Evolutionary conservation across 2,888 invertebrate species (phyloP).

Genomic region (Nebria salina): DNA sequence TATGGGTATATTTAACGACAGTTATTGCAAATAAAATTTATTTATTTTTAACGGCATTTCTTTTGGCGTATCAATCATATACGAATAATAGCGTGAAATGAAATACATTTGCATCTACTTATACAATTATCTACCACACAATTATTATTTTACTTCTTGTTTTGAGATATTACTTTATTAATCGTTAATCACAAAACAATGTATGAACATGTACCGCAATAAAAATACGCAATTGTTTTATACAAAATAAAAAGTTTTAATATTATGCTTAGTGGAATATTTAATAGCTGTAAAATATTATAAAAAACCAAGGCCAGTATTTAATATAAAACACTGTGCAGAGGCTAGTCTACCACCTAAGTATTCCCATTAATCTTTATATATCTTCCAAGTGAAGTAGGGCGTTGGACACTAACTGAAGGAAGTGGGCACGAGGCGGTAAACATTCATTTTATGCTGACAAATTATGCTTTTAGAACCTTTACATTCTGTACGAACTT

Average conservation of each 20-base stretch:
- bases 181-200: too few species aligned
- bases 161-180: too few species aligned
- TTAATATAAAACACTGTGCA: constrained; percentile 24
- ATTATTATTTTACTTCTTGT: too few species aligned
- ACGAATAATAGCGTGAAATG: too few species aligned
- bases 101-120: too few species aligned
- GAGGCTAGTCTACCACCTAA: constrained; percentile 22
- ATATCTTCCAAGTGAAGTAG: constrained; percentile 20
- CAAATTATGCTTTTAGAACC: constrained; percentile 41
- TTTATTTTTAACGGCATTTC: constrained; percentile 9
- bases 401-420: constrained; percentile 11
- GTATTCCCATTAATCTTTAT: constrained; percentile 37
- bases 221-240: too few species aligned
- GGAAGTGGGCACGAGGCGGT: constrained; percentile 16
- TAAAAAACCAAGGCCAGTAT: not conserved
- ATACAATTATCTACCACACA: too few species aligned
- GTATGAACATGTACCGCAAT: too few species aligned
- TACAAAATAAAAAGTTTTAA: too few species aligned
- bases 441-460: constrained; percentile 40
- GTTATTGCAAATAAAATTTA: constrained; percentile 43
- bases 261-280: too few species aligned
- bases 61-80: constrained; percentile 6
- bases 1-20: constrained; percentile 26
- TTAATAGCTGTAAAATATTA: too few species aligned
- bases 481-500: constrained; percentile 27